Evolutionary conservation across 2,113 vertebrate species (phyloP).

Genomic region (Laterallus jamaicensis): DNA sequence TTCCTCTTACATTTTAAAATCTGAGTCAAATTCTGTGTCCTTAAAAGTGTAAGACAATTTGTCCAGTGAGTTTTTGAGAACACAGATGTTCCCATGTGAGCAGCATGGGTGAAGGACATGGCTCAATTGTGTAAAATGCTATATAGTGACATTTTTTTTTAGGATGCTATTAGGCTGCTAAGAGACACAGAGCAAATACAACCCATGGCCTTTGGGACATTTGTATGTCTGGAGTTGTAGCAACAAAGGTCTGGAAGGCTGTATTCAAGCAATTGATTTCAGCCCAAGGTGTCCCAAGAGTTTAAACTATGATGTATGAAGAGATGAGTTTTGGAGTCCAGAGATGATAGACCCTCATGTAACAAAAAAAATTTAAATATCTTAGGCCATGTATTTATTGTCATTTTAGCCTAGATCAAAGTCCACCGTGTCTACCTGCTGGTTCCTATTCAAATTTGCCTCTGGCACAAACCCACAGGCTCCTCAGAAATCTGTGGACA

Average conservation of each 20-base stretch:
- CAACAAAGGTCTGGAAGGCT: neutral
- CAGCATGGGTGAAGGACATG: fast-evolving
- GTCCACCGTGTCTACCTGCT: neutral
- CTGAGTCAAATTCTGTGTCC: neutral
- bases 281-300: neutral
- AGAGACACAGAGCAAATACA: neutral
- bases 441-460: neutral
- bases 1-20: neutral
- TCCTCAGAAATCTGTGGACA: neutral
- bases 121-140: neutral
- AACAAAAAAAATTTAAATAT: neutral
- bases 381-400: neutral
- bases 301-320: fast-evolving
- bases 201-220: neutral
- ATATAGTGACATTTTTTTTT: neutral
- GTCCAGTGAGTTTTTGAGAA: neutral
- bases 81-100: fast-evolving
- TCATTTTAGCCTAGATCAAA: neutral
- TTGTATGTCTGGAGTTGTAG: neutral
- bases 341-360: fast-evolving
- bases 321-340: neutral
- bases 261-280: neutral
- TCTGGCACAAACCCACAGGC: neutral
- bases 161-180: neutral
- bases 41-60: neutral